A percentile compares a stretch with the other conserved stretches of the same genome.
Conservation (phyloP, 2,113 vertebrate genomes). For the Anoura caudifer region DNA sequence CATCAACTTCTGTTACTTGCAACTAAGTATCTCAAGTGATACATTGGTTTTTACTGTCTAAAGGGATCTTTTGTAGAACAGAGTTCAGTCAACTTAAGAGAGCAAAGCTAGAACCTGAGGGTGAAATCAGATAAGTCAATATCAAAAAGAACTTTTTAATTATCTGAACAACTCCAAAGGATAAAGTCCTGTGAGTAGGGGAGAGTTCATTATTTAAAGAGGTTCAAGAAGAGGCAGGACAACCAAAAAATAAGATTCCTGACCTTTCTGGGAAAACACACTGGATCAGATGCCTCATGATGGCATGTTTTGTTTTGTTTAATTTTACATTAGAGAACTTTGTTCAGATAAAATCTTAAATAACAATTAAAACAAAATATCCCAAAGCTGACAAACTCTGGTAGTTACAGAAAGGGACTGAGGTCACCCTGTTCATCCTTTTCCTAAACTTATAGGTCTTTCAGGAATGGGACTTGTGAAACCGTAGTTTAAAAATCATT, state of each 20-base stretch:
- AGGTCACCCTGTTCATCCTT: neutral
- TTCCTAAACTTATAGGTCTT: neutral
- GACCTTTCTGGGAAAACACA: neutral
- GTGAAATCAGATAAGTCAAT: neutral
- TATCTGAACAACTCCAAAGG: neutral
- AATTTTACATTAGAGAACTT: neutral
- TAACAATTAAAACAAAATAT: slow-evolving; percentile 3
- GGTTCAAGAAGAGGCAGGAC: neutral
- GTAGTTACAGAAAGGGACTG: neutral
- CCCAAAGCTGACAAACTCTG: neutral
- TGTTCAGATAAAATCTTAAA: neutral
- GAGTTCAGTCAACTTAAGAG: neutral
- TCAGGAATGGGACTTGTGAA: neutral
- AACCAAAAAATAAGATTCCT: neutral
- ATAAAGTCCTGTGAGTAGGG: neutral
- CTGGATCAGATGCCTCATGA: neutral
- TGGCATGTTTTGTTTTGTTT: neutral
- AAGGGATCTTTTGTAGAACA: neutral
- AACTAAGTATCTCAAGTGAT: neutral
- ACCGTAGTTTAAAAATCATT: neutral
- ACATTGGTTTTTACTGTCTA: neutral
- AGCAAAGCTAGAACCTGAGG: neutral
- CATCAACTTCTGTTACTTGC: neutral
- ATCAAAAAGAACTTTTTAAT: neutral
- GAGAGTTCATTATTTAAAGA: neutral